These are phyloP conservation scores for Casuarius casuarius DNA, from an alignment of 2,113 vertebrate species.

Conservation along the genomic window DNA sequence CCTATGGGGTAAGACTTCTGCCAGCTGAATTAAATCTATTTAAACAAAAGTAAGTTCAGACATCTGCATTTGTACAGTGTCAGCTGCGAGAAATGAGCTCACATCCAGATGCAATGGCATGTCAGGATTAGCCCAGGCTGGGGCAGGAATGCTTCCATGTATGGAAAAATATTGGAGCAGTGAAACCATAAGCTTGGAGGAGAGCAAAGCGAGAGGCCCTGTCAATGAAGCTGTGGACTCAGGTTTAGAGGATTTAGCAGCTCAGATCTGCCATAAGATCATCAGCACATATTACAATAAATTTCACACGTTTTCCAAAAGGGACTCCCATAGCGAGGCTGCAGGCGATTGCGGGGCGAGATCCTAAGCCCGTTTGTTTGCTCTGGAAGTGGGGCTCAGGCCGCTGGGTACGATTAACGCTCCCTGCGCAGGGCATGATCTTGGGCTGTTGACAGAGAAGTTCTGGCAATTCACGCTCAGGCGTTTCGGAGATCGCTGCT, in stretches of 20 bases:
- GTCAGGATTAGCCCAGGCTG: slow-evolving; percentile 64
- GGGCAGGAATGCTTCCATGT: slow-evolving; percentile 78
- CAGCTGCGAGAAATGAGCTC: slow-evolving; percentile 71
- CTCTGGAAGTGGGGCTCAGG: neutral
- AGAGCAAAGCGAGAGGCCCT: slow-evolving; percentile 64
- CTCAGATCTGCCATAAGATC: slow-evolving; percentile 10
- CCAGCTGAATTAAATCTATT: neutral
- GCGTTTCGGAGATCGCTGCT: neutral
- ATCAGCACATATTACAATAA: slow-evolving; percentile 30
- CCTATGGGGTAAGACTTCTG: neutral
- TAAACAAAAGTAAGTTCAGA: slow-evolving; percentile 41
- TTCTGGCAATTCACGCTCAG: neutral
- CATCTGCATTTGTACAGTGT: slow-evolving; percentile 64
- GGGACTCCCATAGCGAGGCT: neutral
- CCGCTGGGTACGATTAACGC: neutral
- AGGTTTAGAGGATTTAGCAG: slow-evolving; percentile 52
- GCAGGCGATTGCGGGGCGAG: neutral
- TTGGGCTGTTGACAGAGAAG: neutral
- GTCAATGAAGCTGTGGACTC: slow-evolving; percentile 42
- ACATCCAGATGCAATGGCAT: slow-evolving; percentile 62
- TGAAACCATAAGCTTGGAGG: slow-evolving; percentile 78
- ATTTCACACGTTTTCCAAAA: slow-evolving; percentile 59
- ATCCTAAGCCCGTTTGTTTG: neutral
- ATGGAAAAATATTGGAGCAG: slow-evolving; percentile 77
- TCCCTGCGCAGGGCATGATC: neutral